Percentiles rank a stretch among this genome's conserved stretches.
Evolutionary conservation across 2,113 vertebrate genomes (phyloP).

Genomic region (Microtus ochrogaster): DNA sequence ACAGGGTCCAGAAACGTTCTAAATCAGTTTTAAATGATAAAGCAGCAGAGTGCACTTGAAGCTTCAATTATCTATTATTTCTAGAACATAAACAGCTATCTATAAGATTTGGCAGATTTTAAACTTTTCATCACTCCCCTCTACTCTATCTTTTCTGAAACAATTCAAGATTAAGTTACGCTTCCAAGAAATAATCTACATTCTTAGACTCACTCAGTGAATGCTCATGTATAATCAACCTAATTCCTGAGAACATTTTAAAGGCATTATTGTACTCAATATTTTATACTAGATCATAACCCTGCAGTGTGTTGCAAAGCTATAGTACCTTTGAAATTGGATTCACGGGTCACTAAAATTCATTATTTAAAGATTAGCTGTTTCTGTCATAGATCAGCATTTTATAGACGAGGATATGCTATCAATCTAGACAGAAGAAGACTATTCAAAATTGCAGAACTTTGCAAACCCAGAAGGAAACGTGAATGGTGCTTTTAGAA

Average conservation of each 20-base stretch:
- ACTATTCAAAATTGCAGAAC: conserved; percentile 62
- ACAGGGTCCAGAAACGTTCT: conserved; percentile 60
- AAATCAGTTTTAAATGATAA: conserved; percentile 69
- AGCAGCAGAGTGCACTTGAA: conserved; percentile 62
- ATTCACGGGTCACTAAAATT: conserved; percentile 70
- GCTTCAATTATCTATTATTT: conserved; percentile 57
- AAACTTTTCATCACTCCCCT: conserved; percentile 53
- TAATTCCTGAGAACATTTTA: conserved; percentile 76
- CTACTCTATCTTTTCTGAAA: conserved; percentile 47
- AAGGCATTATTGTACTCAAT: conserved; percentile 70
- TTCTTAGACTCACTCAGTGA: conserved; percentile 51
- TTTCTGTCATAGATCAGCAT: conserved; percentile 65
- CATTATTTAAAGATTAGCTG: conserved; percentile 76
- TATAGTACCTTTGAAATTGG: conserved; percentile 66
- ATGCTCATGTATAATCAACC: conserved; percentile 69
- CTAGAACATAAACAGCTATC: conserved; percentile 64
- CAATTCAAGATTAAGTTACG: conserved; percentile 40
- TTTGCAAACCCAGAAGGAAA: conserved; percentile 51
- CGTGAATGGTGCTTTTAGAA: neutral
- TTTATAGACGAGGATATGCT: conserved; percentile 67
- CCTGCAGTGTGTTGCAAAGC: conserved; percentile 36
- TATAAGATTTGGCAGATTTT: conserved; percentile 46
- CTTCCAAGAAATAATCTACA: conserved; percentile 70
- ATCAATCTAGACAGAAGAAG: conserved; percentile 59
- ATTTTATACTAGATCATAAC: conserved; percentile 75